These are phyloP conservation scores for Ciconia nigra DNA, from an alignment of 2,797 vertebrate genomes.

Conservation along the genomic window DNA sequence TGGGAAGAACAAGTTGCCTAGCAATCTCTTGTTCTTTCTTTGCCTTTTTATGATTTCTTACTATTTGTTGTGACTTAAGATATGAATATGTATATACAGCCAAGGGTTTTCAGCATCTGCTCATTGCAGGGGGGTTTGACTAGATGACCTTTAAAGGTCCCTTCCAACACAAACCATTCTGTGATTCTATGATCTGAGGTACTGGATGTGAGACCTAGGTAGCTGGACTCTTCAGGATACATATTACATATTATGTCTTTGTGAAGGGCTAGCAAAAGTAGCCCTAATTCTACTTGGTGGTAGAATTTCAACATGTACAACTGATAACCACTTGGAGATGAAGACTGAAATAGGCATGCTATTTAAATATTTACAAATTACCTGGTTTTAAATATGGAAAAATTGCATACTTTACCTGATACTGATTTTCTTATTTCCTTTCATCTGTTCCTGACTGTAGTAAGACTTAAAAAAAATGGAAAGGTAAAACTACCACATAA, in stretches of 20 bases:
- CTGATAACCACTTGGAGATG: neutral
- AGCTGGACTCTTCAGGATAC: neutral
- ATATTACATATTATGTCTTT: neutral
- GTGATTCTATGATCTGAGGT: neutral
- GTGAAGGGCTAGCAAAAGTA: neutral
- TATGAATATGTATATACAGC: neutral
- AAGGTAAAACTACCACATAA: neutral
- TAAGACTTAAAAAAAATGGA: neutral
- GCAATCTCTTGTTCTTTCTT: neutral
- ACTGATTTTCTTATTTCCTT: neutral
- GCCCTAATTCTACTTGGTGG: neutral
- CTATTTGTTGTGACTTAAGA: neutral
- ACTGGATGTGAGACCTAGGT: neutral
- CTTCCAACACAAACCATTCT: neutral
- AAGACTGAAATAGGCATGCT: neutral
- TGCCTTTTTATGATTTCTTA: neutral
- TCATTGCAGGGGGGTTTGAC: neutral
- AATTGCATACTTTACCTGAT: fast-evolving
- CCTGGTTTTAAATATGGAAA: neutral
- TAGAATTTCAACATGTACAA: neutral
- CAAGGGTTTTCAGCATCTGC: neutral
- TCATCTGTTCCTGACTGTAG: neutral
- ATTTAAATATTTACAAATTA: neutral
- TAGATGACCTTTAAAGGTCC: neutral
- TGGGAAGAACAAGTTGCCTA: neutral